Evolutionary conservation across 2,797 vertebrate genomes (phyloP).

Genomic region (Mus spretus): DNA sequence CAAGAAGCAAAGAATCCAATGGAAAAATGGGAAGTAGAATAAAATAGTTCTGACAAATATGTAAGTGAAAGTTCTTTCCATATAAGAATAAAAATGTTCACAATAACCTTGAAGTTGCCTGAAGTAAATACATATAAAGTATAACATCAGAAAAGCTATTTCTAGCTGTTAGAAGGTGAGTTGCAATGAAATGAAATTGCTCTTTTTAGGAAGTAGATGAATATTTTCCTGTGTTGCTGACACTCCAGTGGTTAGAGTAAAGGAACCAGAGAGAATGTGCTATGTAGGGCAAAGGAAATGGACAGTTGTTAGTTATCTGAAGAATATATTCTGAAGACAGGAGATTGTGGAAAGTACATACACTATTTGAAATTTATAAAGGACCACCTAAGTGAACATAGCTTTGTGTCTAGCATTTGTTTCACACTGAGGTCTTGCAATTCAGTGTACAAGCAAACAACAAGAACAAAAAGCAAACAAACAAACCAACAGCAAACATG

Average conservation of each 20-base stretch:
- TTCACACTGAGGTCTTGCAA: slow-evolving; percentile 21
- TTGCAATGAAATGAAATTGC: slow-evolving; percentile 23
- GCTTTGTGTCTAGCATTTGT: slow-evolving; percentile 17
- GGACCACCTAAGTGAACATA: background rate
- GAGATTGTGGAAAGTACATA: slow-evolving; percentile 8
- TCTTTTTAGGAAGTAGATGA: slow-evolving; percentile 16
- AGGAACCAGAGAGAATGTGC: background rate
- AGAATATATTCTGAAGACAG: slow-evolving; percentile 46
- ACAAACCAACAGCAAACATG: background rate
- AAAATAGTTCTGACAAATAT: background rate
- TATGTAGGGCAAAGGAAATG: slow-evolving; percentile 36
- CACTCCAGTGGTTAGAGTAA: slow-evolving; percentile 5
- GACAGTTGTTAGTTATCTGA: slow-evolving; percentile 37
- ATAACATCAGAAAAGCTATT: background rate
- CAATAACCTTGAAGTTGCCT: slow-evolving; percentile 3
- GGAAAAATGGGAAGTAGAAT: background rate
- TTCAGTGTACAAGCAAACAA: background rate
- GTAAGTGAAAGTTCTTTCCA: background rate
- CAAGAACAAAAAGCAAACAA: background rate
- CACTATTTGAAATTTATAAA: slow-evolving; percentile 49
- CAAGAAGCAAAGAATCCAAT: background rate
- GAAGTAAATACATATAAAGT: slow-evolving; percentile 24
- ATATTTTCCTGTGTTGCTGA: slow-evolving; percentile 5
- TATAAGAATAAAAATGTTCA: slow-evolving; percentile 4
- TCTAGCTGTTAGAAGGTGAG: background rate